A percentile compares a stretch with the other conserved stretches of the same genome.
These are phyloP conservation scores for Apantesis nais DNA, from an alignment of 2,888 invertebrate species.

Conservation along the genomic window DNA sequence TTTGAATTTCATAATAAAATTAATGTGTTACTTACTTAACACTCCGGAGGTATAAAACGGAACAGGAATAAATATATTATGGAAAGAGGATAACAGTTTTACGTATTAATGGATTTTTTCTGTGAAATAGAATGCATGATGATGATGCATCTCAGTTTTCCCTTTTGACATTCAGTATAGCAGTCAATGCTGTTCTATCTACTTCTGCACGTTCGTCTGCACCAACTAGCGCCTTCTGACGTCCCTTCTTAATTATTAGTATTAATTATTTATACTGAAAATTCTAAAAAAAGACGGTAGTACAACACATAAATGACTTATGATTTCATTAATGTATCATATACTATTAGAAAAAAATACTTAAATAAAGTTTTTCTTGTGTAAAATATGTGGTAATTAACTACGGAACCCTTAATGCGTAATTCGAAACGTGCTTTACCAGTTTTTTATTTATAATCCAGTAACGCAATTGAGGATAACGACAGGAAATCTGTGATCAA, in stretches of 20 bases:
- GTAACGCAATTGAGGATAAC: background rate
- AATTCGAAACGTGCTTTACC: too few relatives aligned
- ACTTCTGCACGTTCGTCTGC: constrained; percentile 60
- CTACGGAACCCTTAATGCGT: too few relatives aligned
- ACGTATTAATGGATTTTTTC: background rate
- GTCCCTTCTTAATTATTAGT: constrained; percentile 54
- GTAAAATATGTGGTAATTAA: too few relatives aligned
- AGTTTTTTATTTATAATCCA: constrained; percentile 25
- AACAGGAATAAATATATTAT: background rate
- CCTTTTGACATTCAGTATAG: constrained; percentile 69
- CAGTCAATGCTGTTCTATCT: constrained; percentile 74
- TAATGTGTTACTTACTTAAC: constrained; percentile 2
- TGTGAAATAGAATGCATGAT: background rate
- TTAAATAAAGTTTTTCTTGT: too few relatives aligned
- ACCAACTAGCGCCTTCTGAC: constrained; percentile 28
- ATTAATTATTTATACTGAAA: too few relatives aligned
- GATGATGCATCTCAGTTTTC: background rate
- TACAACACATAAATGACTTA: too few relatives aligned
- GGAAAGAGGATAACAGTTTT: background rate
- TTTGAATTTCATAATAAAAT: background rate
- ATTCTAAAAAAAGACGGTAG: too few relatives aligned
- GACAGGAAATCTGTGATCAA: constrained; percentile 4
- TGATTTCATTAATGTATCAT: too few relatives aligned
- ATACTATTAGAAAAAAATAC: too few relatives aligned
- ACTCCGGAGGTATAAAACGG: background rate